Percentiles rank a stretch among this genome's conserved stretches.
These are phyloP conservation scores for Andrena trimmerana DNA, from an alignment of 2,888 invertebrate species.

Conservation along the genomic window DNA sequence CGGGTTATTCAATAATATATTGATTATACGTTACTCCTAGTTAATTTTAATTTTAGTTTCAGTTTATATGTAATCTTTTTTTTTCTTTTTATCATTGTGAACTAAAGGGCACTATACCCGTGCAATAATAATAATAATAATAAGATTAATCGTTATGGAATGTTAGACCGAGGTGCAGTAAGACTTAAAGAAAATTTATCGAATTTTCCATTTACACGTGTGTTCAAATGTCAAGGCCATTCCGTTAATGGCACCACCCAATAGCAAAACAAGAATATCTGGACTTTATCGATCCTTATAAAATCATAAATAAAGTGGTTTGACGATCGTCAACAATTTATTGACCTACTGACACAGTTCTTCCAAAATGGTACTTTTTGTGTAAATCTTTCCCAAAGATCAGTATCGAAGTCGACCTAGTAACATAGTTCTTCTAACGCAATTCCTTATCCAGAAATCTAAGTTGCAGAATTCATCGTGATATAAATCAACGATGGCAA, in stretches of 20 bases:
- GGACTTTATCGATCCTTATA: conserved; percentile 18
- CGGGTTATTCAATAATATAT: too few relatives aligned
- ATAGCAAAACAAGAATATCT: neutral
- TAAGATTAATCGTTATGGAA: too few relatives aligned
- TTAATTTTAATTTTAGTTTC: too few relatives aligned
- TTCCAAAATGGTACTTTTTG: neutral
- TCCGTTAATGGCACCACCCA: neutral
- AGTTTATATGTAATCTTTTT: too few relatives aligned
- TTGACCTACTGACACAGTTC: conserved; percentile 13
- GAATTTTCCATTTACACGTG: neutral
- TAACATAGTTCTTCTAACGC: neutral
- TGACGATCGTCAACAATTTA: conserved; percentile 4
- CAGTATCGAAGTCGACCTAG: neutral
- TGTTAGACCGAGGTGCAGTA: neutral
- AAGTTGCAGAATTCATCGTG: neutral
- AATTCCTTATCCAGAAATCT: neutral
- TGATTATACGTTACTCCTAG: too few relatives aligned
- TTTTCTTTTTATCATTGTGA: too few relatives aligned
- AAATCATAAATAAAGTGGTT: conserved; percentile 26
- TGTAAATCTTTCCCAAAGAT: too few relatives aligned
- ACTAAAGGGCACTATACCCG: too few relatives aligned
- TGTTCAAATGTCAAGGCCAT: conserved; percentile 2
- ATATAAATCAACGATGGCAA: neutral
- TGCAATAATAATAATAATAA: too few relatives aligned
- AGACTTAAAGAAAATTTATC: neutral